Evolutionary conservation across 1,140 invertebrate genomes (phyloP).

Genomic region (Linepithema humile): DNA sequence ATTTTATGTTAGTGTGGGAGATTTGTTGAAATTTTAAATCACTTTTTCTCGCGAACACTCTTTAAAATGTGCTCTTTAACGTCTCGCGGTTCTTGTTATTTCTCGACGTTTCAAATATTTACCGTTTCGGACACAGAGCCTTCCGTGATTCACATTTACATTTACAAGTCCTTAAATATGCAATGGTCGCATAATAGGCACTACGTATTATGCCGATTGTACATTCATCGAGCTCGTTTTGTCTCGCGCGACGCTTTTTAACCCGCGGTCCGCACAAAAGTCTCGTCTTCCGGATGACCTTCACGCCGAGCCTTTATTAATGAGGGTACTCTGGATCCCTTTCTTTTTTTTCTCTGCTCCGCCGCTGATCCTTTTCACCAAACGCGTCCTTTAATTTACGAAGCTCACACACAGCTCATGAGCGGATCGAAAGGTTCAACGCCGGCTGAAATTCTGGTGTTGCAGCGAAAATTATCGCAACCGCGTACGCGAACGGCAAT

Average conservation of each 20-base stretch:
- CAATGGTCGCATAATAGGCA: neutral
- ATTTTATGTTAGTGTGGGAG: neutral
- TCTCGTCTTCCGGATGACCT: slow-evolving; percentile 65
- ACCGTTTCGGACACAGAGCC: neutral
- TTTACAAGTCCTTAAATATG: neutral
- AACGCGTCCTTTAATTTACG: slow-evolving; percentile 14
- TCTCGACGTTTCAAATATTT: neutral
- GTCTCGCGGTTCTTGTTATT: neutral
- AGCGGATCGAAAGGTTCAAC: neutral
- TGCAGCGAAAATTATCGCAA: neutral
- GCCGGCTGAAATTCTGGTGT: neutral
- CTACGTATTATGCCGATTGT: slow-evolving; percentile 63
- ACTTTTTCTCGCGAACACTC: neutral
- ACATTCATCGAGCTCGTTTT: slow-evolving; percentile 61
- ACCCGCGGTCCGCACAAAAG: slow-evolving; percentile 64
- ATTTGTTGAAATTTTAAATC: neutral
- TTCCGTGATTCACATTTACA: slow-evolving; percentile 17
- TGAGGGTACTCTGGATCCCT: slow-evolving; percentile 69
- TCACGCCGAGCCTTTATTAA: slow-evolving; percentile 72
- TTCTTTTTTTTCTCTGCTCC: neutral
- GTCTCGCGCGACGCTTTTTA: slow-evolving; percentile 65
- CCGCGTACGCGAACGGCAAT: neutral
- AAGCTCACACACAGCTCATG: neutral
- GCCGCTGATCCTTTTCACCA: slow-evolving; percentile 10
- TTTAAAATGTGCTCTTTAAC: neutral